These are phyloP conservation scores for Anoncus sp. DNA, from an alignment of 2,888 invertebrate genomes.

Conservation along the genomic window DNA sequence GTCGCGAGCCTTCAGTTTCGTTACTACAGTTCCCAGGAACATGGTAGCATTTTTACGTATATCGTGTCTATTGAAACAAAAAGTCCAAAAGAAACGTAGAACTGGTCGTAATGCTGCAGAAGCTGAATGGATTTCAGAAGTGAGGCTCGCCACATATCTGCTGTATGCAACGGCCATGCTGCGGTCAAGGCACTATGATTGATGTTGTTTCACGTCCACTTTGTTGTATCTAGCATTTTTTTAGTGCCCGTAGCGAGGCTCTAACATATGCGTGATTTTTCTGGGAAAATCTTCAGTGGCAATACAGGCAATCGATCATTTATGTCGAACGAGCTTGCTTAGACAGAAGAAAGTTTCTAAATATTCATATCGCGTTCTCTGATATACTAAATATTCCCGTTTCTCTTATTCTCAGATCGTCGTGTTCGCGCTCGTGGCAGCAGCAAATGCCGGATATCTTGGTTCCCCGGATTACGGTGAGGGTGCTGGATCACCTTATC, in stretches of 20 bases:
- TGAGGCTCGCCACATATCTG: neutral
- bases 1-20: slow-evolving; percentile 1
- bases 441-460: slow-evolving; percentile 74
- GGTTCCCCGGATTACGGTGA: slow-evolving; percentile 68
- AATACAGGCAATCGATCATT: neutral
- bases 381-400: neutral
- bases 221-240: neutral
- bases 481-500: slow-evolving; percentile 46
- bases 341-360: too few species aligned
- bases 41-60: slow-evolving; percentile 22
- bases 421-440: slow-evolving; percentile 69
- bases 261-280: neutral
- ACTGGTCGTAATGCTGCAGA: neutral
- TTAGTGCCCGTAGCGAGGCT: neutral
- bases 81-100: neutral
- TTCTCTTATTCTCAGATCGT: slow-evolving; percentile 72
- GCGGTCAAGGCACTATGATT: neutral
- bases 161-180: neutral
- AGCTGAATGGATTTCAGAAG: neutral
- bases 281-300: neutral
- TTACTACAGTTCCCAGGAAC: slow-evolving; percentile 20
- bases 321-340: neutral
- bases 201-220: neutral
- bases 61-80: neutral
- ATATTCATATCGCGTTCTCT: too few species aligned